Percentiles rank a stretch among this genome's conserved stretches.
Conservation (phyloP, 2,888 invertebrate genomes). For the Melolontha melolontha region DNA sequence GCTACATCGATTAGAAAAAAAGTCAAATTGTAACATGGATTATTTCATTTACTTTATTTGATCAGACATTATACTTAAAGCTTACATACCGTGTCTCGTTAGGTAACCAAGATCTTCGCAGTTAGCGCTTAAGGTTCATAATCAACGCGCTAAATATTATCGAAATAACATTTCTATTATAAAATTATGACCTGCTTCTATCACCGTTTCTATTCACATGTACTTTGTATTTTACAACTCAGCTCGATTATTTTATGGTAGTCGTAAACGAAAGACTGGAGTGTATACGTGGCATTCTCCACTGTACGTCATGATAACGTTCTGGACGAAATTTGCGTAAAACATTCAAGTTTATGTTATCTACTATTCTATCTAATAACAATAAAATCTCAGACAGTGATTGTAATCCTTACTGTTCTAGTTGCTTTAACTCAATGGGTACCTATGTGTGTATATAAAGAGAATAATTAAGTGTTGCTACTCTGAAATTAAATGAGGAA, state of each 20-base stretch:
- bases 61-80: no score
- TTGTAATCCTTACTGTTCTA: not conserved
- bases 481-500: not conserved
- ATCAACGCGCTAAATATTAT: conserved; percentile 19
- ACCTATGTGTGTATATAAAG: not conserved
- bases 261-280: conserved; percentile 21
- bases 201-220: conserved; percentile 15
- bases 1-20: no score
- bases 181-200: conserved; percentile 18
- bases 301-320: conserved; percentile 11
- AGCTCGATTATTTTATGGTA: conserved; percentile 13
- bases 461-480: no score
- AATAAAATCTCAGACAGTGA: conserved; percentile 15
- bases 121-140: not conserved
- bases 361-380: conserved; percentile 10
- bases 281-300: conserved; percentile 3
- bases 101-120: not conserved
- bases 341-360: conserved; percentile 15
- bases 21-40: no score
- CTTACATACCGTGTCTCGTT: not conserved
- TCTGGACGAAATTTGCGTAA: conserved; percentile 22
- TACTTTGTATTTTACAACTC: conserved; percentile 17
- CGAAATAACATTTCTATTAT: conserved; percentile 20
- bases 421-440: not conserved
- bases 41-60: no score